Evolutionary conservation across 1,140 invertebrate genomes (phyloP).

Genomic region (Caenorhabditis briggsae): DNA sequence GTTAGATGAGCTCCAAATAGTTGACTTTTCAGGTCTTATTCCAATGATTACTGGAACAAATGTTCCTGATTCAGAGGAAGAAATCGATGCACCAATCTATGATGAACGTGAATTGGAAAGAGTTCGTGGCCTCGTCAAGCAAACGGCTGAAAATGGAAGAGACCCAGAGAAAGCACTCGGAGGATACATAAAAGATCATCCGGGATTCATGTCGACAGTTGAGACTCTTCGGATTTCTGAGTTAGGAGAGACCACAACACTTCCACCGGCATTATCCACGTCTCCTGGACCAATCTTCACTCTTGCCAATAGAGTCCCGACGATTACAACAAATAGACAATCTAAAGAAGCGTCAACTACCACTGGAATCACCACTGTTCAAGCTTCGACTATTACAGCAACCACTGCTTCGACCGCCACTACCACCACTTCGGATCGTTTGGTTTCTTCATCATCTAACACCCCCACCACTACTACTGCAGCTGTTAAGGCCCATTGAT

Average conservation of each 20-base stretch:
- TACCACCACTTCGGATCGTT: too few species aligned
- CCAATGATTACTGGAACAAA: constrained; percentile 30
- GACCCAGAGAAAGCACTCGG: background rate
- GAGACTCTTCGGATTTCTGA: background rate
- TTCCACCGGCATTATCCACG: background rate
- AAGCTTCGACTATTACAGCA: too few species aligned
- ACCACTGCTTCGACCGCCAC: too few species aligned
- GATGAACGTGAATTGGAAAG: constrained; percentile 10
- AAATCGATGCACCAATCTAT: constrained; percentile 17
- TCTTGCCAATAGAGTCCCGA: background rate
- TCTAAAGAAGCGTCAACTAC: background rate
- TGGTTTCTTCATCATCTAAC: too few species aligned
- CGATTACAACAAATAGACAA: background rate
- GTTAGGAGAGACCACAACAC: background rate
- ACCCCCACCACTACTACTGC: too few species aligned
- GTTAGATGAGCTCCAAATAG: background rate
- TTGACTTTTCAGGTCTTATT: background rate
- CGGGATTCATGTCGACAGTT: background rate
- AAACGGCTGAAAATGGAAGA: constrained; percentile 13
- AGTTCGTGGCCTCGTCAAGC: background rate
- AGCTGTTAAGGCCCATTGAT: too few species aligned
- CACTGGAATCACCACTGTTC: too few species aligned
- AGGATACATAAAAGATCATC: background rate
- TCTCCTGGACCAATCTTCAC: background rate
- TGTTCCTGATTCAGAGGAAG: constrained; percentile 39